A percentile compares a stretch with the other conserved stretches of the same genome.
Conservation (phyloP, 1,140 invertebrate genomes). For the Hyles vespertilio region DNA sequence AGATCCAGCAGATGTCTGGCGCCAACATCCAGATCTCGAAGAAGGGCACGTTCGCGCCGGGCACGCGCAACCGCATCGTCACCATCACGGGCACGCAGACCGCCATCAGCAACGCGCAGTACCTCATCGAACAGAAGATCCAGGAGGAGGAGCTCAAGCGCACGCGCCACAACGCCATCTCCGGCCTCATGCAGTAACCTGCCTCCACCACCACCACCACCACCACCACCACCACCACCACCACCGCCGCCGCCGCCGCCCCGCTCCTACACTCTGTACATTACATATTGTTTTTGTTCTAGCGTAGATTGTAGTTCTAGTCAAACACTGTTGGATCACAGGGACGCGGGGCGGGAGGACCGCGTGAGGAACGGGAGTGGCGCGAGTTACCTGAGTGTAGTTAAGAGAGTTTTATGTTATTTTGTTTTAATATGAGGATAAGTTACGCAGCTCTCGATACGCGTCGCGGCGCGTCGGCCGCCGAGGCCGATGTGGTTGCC, state of each 20-base stretch:
- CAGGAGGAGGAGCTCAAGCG: slow-evolving; percentile 96
- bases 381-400: slow-evolving; percentile 44
- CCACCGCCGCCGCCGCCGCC: background rate
- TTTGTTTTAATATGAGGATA: slow-evolving; percentile 31
- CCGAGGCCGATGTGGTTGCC: background rate
- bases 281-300: slow-evolving; percentile 12
- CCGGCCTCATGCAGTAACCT: slow-evolving; percentile 80
- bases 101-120: slow-evolving; percentile 93
- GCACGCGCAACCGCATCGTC: slow-evolving; percentile 97
- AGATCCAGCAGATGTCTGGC: slow-evolving; percentile 97
- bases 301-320: slow-evolving; percentile 30
- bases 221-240: background rate
- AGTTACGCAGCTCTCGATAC: slow-evolving; percentile 34
- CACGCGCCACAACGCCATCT: slow-evolving; percentile 90
- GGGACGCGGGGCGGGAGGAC: no score
- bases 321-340: slow-evolving; percentile 22
- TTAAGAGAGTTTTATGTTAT: slow-evolving; percentile 35
- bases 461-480: slow-evolving; percentile 21
- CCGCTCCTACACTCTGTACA: background rate
- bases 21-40: slow-evolving; percentile 99
- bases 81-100: slow-evolving; percentile 93
- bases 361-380: slow-evolving; percentile 6
- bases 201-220: background rate
- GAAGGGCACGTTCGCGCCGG: slow-evolving; percentile 97
- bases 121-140: slow-evolving; percentile 96